Evolutionary conservation across 2,113 vertebrate genomes (phyloP).

Genomic region (Cyprinodon brontotheroides): DNA sequence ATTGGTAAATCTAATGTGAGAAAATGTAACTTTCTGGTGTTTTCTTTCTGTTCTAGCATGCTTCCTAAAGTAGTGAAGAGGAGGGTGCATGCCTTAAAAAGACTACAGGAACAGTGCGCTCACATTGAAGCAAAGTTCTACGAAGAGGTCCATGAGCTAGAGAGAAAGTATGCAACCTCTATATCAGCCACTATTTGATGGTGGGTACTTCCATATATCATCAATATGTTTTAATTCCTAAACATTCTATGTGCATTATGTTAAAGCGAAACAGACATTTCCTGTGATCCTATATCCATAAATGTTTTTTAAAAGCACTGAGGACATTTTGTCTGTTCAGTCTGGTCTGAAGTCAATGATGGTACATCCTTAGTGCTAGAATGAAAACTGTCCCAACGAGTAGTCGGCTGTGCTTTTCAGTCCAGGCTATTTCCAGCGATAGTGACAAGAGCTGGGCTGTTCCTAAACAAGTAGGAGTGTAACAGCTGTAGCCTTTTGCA

Average conservation of each 20-base stretch:
- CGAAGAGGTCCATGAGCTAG: slow-evolving; percentile 95
- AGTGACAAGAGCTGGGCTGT: slow-evolving; percentile 59
- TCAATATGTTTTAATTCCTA: not conserved
- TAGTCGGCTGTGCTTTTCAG: slow-evolving; percentile 60
- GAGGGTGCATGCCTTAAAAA: slow-evolving; percentile 94
- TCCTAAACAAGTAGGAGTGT: slow-evolving; percentile 54
- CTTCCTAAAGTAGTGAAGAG: slow-evolving; percentile 95
- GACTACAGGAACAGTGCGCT: slow-evolving; percentile 93
- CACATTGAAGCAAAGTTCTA: slow-evolving; percentile 98
- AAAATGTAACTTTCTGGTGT: slow-evolving; percentile 1
- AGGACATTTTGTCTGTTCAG: not conserved
- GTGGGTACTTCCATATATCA: slow-evolving; percentile 74
- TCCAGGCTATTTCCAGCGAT: slow-evolving; percentile 71
- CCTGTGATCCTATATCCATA: not conserved
- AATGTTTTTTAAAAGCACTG: not conserved
- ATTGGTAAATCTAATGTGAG: not conserved
- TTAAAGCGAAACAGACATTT: not conserved
- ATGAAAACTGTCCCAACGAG: slow-evolving; percentile 55
- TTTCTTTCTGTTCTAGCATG: slow-evolving; percentile 74
- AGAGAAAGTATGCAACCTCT: slow-evolving; percentile 94
- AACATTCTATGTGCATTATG: not conserved
- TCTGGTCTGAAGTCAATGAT: slow-evolving; percentile 24
- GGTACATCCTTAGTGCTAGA: slow-evolving; percentile 59
- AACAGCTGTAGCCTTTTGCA: slow-evolving; percentile 60
- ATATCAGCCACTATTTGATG: slow-evolving; percentile 94